Evolutionary conservation across 2,113 vertebrate species (phyloP).

Genomic region (Ptyas mucosa): DNA sequence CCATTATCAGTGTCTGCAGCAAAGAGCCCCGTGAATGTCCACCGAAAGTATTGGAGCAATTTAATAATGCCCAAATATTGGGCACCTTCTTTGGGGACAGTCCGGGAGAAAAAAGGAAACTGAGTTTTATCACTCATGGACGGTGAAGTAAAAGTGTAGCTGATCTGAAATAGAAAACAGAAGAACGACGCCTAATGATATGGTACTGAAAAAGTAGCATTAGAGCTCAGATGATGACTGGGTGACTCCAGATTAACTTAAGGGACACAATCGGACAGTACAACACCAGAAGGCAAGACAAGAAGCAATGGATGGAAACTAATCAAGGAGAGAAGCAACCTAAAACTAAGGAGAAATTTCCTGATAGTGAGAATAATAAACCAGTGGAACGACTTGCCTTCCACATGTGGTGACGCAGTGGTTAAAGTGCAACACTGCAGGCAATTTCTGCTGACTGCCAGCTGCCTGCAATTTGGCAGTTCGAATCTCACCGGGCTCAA

Average conservation of each 20-base stretch:
- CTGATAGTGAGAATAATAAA: neutral
- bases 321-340: neutral
- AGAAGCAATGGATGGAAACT: neutral
- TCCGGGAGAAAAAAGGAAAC: neutral
- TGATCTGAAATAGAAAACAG: neutral
- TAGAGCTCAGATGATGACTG: neutral
- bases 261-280: neutral
- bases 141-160: neutral
- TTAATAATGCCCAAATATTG: neutral
- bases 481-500: too few relatives aligned
- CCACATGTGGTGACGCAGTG: too few relatives aligned
- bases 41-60: neutral
- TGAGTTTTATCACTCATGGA: neutral
- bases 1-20: neutral
- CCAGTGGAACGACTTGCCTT: neutral
- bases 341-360: neutral
- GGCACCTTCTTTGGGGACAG: neutral
- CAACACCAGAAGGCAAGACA: neutral
- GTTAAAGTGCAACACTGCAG: too few relatives aligned
- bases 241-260: neutral
- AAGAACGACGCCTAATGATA: neutral
- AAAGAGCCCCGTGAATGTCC: neutral
- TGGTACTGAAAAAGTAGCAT: neutral
- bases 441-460: too few relatives aligned
- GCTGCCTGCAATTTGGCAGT: too few relatives aligned